phyloP scores from a whole-genome alignment of 2,888 invertebrate genomes.

The Pandemis heparana region DNA sequence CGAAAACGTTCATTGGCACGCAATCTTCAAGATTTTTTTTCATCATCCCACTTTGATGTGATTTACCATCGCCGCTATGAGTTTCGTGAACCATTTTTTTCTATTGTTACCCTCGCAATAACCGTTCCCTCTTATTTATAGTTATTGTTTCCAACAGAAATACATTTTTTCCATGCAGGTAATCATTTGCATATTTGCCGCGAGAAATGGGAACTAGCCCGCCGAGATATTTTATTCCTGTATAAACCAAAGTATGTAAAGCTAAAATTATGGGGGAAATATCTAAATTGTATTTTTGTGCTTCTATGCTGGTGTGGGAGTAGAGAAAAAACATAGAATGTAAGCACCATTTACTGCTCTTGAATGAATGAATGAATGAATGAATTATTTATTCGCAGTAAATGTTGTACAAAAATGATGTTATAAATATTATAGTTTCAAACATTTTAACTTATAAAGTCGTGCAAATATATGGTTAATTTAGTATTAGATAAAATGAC shows the following conservation, averaged over 20 bases:
- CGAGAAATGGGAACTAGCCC: slow-evolving; percentile 15
- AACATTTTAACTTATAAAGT: no score
- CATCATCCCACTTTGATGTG: slow-evolving; percentile 33
- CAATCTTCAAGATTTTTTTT: slow-evolving; percentile 28
- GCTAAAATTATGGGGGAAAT: background rate
- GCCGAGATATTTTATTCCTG: slow-evolving; percentile 27
- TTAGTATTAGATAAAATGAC: no score
- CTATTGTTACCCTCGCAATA: slow-evolving; percentile 35
- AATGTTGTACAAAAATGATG: no score
- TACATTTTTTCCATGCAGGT: slow-evolving; percentile 39
- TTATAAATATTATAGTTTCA: no score
- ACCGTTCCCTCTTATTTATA: slow-evolving; percentile 41
- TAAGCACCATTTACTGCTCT: no score
- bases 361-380: no score
- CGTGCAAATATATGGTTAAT: no score
- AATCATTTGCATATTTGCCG: slow-evolving; percentile 41
- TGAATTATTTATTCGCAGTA: no score
- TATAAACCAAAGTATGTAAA: background rate
- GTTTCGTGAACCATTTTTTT: slow-evolving; percentile 39
- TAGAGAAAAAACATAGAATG: no score
- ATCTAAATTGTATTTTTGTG: no score
- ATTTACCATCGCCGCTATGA: slow-evolving; percentile 30
- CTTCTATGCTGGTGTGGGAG: no score
- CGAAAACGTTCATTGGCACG: slow-evolving; percentile 17
- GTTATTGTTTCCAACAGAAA: slow-evolving; percentile 42